Conservation (phyloP, 2,113 vertebrate species). For the Puma concolor region DNA sequence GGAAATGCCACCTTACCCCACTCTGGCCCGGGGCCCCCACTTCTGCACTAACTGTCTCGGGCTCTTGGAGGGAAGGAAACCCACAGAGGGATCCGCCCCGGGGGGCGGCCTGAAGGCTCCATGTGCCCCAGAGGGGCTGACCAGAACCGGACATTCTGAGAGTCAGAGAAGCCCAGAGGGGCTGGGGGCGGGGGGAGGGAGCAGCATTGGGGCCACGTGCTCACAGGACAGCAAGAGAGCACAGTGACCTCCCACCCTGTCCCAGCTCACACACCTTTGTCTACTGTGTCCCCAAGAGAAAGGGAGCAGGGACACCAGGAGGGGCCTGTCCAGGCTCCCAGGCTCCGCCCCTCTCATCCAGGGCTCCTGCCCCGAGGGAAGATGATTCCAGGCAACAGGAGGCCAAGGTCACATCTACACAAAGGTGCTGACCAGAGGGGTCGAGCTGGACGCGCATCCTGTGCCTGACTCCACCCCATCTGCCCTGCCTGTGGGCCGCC, state of each 20-base stretch:
- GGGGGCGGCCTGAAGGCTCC: accelerated
- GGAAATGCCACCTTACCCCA: accelerated
- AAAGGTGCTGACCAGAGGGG: not conserved
- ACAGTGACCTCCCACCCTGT: not conserved
- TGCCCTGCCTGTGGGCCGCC: not conserved
- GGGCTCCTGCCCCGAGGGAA: not conserved
- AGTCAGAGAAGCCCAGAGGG: not conserved
- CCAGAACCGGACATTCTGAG: not conserved
- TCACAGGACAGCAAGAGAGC: no score
- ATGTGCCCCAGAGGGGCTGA: accelerated
- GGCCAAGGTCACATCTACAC: not conserved
- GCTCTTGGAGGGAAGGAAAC: not conserved
- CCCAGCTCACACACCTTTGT: not conserved
- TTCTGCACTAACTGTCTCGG: not conserved
- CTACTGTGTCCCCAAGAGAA: not conserved
- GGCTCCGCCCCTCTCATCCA: not conserved
- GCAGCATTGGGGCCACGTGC: accelerated
- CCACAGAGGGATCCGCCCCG: accelerated
- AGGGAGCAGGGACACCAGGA: not conserved
- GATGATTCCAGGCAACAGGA: no score
- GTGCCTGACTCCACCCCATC: not conserved
- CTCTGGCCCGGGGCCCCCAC: accelerated
- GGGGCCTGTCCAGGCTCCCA: not conserved
- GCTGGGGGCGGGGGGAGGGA: accelerated
- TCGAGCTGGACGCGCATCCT: accelerated